Evolutionary conservation across 2,888 invertebrate species (phyloP).

Genomic region (Oxyscelio sp.): DNA sequence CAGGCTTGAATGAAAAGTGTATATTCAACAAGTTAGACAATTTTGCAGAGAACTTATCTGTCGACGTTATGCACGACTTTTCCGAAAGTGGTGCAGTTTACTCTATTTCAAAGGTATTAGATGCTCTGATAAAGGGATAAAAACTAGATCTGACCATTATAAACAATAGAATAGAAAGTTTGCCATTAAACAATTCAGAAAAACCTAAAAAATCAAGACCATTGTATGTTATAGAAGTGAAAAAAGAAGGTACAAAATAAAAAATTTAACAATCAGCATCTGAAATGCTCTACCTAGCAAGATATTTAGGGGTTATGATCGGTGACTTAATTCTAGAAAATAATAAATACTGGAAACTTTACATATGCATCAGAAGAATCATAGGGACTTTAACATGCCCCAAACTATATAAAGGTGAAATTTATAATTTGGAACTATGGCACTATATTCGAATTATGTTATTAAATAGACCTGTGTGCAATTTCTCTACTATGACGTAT

Average conservation of each 20-base stretch:
- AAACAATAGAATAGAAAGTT: slow-evolving; percentile 13
- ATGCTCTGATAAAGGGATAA: slow-evolving; percentile 39
- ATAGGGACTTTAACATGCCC: background rate
- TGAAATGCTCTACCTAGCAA: background rate
- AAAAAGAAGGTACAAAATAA: background rate
- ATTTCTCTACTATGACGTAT: too few relatives aligned
- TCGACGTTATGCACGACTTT: slow-evolving; percentile 60
- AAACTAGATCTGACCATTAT: slow-evolving; percentile 20
- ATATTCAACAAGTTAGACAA: slow-evolving; percentile 56
- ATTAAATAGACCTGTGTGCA: too few relatives aligned
- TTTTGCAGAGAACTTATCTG: slow-evolving; percentile 53
- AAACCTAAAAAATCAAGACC: background rate
- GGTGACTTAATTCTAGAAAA: background rate
- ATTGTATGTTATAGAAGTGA: background rate
- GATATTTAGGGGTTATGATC: background rate
- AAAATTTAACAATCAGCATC: background rate
- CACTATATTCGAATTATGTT: too few relatives aligned
- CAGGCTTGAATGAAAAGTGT: slow-evolving; percentile 62
- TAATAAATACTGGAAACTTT: background rate
- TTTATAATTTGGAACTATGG: too few relatives aligned
- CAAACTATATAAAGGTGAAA: too few relatives aligned
- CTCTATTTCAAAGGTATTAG: slow-evolving; percentile 33
- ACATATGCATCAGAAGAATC: background rate
- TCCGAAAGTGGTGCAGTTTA: slow-evolving; percentile 50
- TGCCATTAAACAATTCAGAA: background rate